phyloP scores from a whole-genome alignment of 2,113 vertebrate genomes.

The Oryzias javanicus region DNA sequence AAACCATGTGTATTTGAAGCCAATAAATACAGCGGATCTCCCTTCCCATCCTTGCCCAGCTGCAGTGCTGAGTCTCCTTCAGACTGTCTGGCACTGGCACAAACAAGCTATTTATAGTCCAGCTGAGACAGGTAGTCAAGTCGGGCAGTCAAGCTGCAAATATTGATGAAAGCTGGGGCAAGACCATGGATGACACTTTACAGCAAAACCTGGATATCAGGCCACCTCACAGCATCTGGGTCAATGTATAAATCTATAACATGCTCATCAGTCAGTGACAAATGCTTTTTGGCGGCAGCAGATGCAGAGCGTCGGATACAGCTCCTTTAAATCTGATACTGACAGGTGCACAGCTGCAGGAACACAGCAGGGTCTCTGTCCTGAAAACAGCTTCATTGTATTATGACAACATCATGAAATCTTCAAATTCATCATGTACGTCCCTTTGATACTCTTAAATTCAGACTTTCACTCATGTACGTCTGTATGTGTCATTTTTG shows the following conservation, averaged over 20 bases:
- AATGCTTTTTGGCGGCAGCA: too few relatives aligned
- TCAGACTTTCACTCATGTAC: too few relatives aligned
- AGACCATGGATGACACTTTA: conserved; percentile 42
- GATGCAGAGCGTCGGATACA: too few relatives aligned
- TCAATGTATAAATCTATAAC: conserved; percentile 13
- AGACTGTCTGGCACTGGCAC: conserved; percentile 38
- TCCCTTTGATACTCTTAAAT: too few relatives aligned
- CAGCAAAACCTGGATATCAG: conserved; percentile 27
- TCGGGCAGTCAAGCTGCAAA: conserved; percentile 54
- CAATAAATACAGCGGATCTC: conserved; percentile 41
- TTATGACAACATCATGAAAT: too few relatives aligned
- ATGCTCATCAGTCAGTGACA: conserved; percentile 4
- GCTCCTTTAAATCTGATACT: too few relatives aligned
- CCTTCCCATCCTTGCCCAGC: conserved; percentile 5
- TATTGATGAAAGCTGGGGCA: conserved; percentile 54
- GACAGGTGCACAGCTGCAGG: too few relatives aligned
- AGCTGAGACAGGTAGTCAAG: conserved; percentile 34
- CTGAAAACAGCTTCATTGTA: too few relatives aligned
- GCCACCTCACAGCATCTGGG: conserved; percentile 34
- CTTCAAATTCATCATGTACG: too few relatives aligned
- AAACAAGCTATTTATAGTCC: conserved; percentile 67
- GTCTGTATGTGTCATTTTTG: too few relatives aligned
- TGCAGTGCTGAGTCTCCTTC: conserved; percentile 13
- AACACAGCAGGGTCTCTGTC: too few relatives aligned
- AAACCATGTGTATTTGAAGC: conserved; percentile 38